Percentiles rank a stretch among this genome's conserved stretches.
phyloP scores from a whole-genome alignment of 2,888 invertebrate species.

The Lasioglossum zephyrum region DNA sequence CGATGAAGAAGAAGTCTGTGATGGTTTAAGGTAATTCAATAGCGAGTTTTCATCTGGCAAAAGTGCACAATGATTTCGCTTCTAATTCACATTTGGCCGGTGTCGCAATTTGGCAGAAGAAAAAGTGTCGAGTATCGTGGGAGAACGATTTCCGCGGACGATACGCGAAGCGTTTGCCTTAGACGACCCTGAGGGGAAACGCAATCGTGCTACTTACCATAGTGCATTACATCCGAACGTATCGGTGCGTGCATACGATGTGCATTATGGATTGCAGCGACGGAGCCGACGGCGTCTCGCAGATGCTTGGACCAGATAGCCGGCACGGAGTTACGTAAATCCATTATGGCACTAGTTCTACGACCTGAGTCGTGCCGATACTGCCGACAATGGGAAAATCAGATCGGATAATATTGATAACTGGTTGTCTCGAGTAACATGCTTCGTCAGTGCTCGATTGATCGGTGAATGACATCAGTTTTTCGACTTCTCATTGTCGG shows the following conservation, averaged over 20 bases:
- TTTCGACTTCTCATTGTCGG: background rate
- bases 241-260: conserved; percentile 38
- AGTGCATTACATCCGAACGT: conserved; percentile 34
- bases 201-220: conserved; percentile 44
- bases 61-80: background rate
- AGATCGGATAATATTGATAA: conserved; percentile 28
- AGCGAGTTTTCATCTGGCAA: background rate
- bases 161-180: conserved; percentile 21
- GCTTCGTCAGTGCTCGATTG: conserved; percentile 9
- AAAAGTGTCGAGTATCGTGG: background rate
- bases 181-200: conserved; percentile 41
- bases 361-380: conserved; percentile 25
- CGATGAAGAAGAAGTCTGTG: too few species aligned
- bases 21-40: too few species aligned
- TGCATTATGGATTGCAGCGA: conserved; percentile 28
- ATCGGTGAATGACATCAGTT: background rate
- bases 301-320: conserved; percentile 47
- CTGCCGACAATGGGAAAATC: conserved; percentile 38
- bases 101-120: background rate
- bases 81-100: background rate
- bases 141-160: conserved; percentile 22
- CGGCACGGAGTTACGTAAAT: conserved; percentile 47
- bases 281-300: background rate
- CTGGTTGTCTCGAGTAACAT: conserved; percentile 16
- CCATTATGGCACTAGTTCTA: conserved; percentile 51